These are phyloP conservation scores for Lichenostomus cassidix DNA, from an alignment of 2,113 vertebrate genomes.

Conservation along the genomic window DNA sequence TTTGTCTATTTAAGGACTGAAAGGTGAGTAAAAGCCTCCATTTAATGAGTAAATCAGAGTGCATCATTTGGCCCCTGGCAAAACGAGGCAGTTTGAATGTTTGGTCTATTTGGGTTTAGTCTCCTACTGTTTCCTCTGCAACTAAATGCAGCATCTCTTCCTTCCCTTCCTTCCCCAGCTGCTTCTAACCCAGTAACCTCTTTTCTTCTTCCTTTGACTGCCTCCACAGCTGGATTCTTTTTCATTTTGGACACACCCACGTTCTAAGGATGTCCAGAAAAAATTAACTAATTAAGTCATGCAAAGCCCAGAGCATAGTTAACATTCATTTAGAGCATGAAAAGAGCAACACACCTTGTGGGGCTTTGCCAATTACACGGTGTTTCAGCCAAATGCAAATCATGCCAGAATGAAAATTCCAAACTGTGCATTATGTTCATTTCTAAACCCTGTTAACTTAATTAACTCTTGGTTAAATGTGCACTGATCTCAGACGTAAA, in stretches of 20 bases:
- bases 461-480: slow-evolving; percentile 35
- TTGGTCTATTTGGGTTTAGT: not conserved
- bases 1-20: not conserved
- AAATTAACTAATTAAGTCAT: not conserved
- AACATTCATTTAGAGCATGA: not conserved
- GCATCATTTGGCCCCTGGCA: not conserved
- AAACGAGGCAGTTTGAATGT: not conserved
- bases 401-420: slow-evolving; percentile 29
- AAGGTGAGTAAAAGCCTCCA: not conserved
- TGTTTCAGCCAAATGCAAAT: slow-evolving; percentile 45
- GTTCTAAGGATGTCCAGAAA: not conserved
- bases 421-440: not conserved
- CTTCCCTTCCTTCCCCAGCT: not conserved
- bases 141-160: not conserved
- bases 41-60: not conserved
- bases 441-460: slow-evolving; percentile 49
- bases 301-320: not conserved
- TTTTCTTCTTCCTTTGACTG: not conserved
- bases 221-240: not conserved
- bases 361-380: not conserved
- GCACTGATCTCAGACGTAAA: slow-evolving; percentile 2
- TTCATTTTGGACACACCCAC: not conserved
- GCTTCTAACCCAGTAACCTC: not conserved
- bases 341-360: slow-evolving; percentile 33
- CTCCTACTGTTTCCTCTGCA: not conserved